Base-by-base conservation (phyloP, 2,113 vertebrate genomes). In the Camelus dromedarius region DNA sequence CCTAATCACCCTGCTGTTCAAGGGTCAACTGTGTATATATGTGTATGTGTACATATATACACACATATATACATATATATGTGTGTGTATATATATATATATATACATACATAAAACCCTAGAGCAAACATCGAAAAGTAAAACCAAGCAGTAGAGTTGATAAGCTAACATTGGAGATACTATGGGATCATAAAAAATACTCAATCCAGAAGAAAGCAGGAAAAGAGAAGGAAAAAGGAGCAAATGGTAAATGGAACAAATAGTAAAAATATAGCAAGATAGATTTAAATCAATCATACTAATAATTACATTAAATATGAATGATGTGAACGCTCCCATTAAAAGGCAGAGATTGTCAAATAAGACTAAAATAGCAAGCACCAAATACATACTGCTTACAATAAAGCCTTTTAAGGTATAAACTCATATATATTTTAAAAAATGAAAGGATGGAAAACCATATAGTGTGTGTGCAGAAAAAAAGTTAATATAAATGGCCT, bases 261-360 rank as follows among this genome's bases (percentile, higher is more conserved):
- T 3, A 60, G 77, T 42, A 87, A 92, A 94, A 85, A 24, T n/a
- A 60, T 19, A 89, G n/a, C 77, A 69, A 69, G 91, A 66, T n/a
- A 42, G 13, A 81, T 77, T 70, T 80, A 90, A 91, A 93, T 62
- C 30, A 42, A 9, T 11, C 16, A 26, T 64, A 38, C n/a, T 32
- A 1, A 58, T 50, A 50, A n/a, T 50, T 58, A 72, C 5, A 48
- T 76, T 89, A 66, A 81, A 76, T 52, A 8, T n/a, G 11, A 60
- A 86, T 56, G 30, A 52, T 85, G 38, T 89, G 62, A 81, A 90
- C 22, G 28, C 8, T 8, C 16, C 72, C 50, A 48, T 67, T 35
- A 69, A 85, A 92, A 75, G 30, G 5, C 35, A 89, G 60, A 58
- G n/a, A 46, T 16, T 15, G 9, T 54, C 66, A 46, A 6, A 50